Percentiles rank a stretch among this genome's conserved stretches.
phyloP scores from a whole-genome alignment of 2,113 vertebrate genomes.

The Pithys albifrons region DNA sequence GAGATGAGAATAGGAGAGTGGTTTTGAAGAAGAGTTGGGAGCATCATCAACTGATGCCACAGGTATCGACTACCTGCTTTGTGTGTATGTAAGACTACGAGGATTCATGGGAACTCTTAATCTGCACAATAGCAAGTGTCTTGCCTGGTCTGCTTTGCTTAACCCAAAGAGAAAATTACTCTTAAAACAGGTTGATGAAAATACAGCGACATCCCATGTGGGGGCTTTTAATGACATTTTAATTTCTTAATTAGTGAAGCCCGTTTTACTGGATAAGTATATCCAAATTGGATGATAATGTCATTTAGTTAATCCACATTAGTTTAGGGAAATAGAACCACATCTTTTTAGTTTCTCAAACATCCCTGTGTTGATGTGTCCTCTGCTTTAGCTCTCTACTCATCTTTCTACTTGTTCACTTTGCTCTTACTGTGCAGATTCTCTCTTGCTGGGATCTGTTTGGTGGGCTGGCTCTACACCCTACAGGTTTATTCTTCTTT shows the following conservation, averaged over 20 bases:
- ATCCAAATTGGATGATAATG: constrained; percentile 31
- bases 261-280: constrained; percentile 7
- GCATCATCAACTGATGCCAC: not conserved
- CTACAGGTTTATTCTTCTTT: not conserved
- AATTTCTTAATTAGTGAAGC: constrained; percentile 11
- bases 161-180: not conserved
- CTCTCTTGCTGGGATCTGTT: not conserved
- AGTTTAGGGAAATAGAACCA: constrained; percentile 29
- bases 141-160: not conserved
- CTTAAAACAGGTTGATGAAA: not conserved
- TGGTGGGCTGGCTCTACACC: not conserved
- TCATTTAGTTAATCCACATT: not conserved
- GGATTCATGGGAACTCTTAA: not conserved
- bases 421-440: not conserved
- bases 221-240: not conserved
- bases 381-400: not conserved
- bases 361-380: not conserved
- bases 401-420: not conserved
- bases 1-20: not conserved
- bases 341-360: constrained; percentile 20
- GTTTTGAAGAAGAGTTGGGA: not conserved
- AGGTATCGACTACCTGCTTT: not conserved
- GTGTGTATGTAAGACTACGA: rapidly evolving
- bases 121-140: not conserved
- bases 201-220: not conserved